Evolutionary conservation across 2,113 vertebrate species (phyloP).

Genomic region (Microtus pennsylvanicus): DNA sequence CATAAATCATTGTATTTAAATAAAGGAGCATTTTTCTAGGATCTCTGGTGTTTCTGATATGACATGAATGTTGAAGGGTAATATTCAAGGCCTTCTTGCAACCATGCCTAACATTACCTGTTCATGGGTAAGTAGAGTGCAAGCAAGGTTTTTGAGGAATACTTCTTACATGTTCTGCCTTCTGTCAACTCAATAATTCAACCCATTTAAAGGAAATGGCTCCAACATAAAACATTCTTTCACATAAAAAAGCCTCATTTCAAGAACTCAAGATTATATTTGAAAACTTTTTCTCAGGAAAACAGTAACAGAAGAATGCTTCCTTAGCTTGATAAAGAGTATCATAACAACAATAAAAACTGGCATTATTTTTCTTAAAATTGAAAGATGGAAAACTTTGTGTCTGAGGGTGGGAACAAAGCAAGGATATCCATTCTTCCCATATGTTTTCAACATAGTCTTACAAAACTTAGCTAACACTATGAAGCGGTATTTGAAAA

Average conservation of each 20-base stretch:
- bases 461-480: not conserved
- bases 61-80: not conserved
- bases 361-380: not conserved
- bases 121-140: not conserved
- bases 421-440: not conserved
- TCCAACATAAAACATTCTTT: slow-evolving; percentile 41
- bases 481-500: not conserved
- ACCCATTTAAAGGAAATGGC: not conserved
- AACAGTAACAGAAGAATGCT: not conserved
- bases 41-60: slow-evolving; percentile 32
- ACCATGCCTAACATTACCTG: not conserved
- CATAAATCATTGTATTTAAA: not conserved
- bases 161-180: slow-evolving; percentile 3
- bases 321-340: not conserved
- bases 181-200: slow-evolving; percentile 16
- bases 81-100: not conserved
- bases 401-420: not conserved
- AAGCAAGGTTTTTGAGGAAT: not conserved
- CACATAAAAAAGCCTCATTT: slow-evolving; percentile 21
- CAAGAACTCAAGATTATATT: not conserved
- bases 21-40: not conserved
- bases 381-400: not conserved
- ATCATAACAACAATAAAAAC: not conserved
- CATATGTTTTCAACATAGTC: not conserved
- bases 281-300: not conserved